Conservation (phyloP, 1,140 invertebrate genomes). For the Drosophila subobscura region DNA sequence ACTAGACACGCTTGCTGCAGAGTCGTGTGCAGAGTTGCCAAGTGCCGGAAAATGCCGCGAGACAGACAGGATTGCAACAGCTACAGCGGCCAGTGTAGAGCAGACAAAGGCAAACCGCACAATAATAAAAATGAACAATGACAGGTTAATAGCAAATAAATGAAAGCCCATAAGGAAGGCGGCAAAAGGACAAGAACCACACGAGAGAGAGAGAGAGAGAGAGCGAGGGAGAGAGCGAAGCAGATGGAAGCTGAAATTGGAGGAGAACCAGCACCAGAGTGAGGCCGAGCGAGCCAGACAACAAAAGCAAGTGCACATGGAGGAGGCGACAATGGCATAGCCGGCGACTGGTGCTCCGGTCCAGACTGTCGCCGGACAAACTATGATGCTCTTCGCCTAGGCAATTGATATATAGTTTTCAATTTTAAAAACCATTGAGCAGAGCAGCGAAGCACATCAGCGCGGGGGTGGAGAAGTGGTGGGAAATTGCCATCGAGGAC, state of each 20-base stretch:
- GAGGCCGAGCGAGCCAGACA: constrained; percentile 18
- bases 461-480: neutral
- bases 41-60: constrained; percentile 75
- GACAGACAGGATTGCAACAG: constrained; percentile 70
- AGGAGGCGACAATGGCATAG: constrained; percentile 19
- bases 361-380: constrained; percentile 29
- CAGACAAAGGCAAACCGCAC: constrained; percentile 67
- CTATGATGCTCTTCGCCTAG: constrained; percentile 58
- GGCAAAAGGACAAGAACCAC: constrained; percentile 31
- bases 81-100: constrained; percentile 13
- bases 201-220: constrained; percentile 11
- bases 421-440: constrained; percentile 82
- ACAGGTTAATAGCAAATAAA: constrained; percentile 84
- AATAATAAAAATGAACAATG: constrained; percentile 84
- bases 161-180: constrained; percentile 81
- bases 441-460: constrained; percentile 55
- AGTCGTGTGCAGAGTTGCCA: constrained; percentile 56
- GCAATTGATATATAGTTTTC: constrained; percentile 83
- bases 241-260: constrained; percentile 35
- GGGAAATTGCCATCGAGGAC: constrained; percentile 18
- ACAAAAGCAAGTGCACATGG: neutral
- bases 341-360: neutral
- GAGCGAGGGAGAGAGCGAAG: constrained; percentile 24
- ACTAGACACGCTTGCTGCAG: neutral
- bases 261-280: neutral